A percentile compares a stretch with the other conserved stretches of the same genome.
These are phyloP conservation scores for Parotia lawesii DNA, from an alignment of 2,113 vertebrate species.

Conservation along the genomic window DNA sequence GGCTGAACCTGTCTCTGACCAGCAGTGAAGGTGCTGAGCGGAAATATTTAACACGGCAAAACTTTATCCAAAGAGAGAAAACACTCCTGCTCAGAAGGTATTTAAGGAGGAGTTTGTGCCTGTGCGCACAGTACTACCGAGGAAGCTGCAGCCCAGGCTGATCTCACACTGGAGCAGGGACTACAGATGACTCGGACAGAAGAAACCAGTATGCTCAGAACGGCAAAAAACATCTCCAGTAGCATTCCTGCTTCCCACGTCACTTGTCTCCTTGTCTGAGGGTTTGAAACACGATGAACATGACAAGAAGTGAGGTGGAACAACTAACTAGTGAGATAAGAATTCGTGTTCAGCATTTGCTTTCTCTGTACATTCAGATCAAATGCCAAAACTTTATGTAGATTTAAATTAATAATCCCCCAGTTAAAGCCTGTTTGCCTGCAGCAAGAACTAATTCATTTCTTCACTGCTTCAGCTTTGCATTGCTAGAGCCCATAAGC, in stretches of 20 bases:
- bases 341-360: background rate
- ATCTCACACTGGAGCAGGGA: background rate
- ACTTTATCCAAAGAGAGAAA: background rate
- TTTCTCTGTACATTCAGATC: background rate
- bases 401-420: background rate
- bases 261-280: background rate
- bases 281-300: fast-evolving
- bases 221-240: background rate
- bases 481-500: background rate
- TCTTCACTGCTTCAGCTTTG: background rate
- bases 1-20: background rate
- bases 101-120: background rate
- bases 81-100: background rate
- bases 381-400: background rate
- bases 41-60: background rate
- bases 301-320: background rate
- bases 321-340: background rate
- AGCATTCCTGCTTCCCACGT: fast-evolving
- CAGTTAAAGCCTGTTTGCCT: background rate
- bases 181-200: background rate
- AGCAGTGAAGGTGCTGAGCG: background rate
- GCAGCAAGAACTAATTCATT: background rate
- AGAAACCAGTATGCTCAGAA: background rate
- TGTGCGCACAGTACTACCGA: background rate
- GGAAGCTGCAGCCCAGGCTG: background rate